A percentile compares a stretch with the other conserved stretches of the same genome.
Conservation (phyloP, 2,888 invertebrate genomes). For the Tipula vernalis region DNA sequence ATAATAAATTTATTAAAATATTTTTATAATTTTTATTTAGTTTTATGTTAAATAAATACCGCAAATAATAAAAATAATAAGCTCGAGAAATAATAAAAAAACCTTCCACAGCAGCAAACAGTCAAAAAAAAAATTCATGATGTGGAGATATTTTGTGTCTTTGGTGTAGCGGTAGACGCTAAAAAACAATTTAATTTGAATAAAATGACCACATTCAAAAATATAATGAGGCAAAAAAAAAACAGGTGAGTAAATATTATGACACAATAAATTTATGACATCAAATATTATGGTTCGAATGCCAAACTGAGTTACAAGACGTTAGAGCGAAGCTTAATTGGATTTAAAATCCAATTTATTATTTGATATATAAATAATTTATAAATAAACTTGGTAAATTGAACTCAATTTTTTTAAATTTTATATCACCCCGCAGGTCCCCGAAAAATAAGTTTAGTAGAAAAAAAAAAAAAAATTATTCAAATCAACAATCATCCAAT, state of each 20-base stretch:
- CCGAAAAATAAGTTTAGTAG: background rate
- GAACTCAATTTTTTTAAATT: background rate
- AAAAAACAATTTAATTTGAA: too few species aligned
- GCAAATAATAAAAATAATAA: too few species aligned
- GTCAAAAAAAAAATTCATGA: too few species aligned
- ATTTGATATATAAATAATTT: background rate
- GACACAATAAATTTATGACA: background rate
- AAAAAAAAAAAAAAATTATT: background rate
- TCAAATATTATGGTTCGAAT: background rate
- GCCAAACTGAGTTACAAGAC: background rate
- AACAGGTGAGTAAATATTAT: background rate
- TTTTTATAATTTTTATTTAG: too few species aligned
- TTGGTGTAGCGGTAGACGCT: too few species aligned
- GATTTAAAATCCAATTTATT: background rate
- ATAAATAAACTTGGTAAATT: background rate
- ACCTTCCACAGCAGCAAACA: too few species aligned
- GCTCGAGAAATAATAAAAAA: too few species aligned
- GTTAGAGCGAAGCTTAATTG: background rate
- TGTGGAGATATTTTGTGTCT: too few species aligned
- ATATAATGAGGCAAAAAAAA: background rate
- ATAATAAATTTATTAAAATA: too few species aligned
- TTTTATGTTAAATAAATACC: too few species aligned
- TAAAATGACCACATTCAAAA: too few species aligned
- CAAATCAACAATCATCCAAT: constrained; percentile 4
- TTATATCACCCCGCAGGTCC: background rate